Evolutionary conservation across 1,140 invertebrate species (phyloP).

Genomic region (Trichoplusia ni): DNA sequence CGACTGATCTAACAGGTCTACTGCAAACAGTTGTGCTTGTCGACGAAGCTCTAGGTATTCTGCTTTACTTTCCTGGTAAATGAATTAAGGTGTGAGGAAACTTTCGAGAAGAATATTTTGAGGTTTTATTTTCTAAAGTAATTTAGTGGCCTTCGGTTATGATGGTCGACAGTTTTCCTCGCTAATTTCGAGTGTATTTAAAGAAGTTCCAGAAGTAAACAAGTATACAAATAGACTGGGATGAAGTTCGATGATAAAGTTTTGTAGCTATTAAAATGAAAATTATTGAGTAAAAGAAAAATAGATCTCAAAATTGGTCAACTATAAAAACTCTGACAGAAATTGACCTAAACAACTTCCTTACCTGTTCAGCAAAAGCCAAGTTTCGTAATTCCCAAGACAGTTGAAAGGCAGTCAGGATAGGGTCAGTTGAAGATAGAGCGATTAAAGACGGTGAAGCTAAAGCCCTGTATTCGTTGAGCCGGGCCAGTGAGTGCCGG

Average conservation of each 20-base stretch:
- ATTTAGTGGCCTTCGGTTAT: too few species aligned
- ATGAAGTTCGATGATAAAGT: too few species aligned
- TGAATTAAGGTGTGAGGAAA: background rate
- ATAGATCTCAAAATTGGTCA: too few species aligned
- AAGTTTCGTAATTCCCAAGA: slow-evolving; percentile 91
- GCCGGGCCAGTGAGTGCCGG: slow-evolving; percentile 92
- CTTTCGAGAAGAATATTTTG: background rate
- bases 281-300: too few species aligned
- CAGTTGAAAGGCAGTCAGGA: slow-evolving; percentile 84
- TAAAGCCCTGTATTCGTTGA: slow-evolving; percentile 95
- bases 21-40: slow-evolving; percentile 95
- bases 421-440: slow-evolving; percentile 91
- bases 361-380: slow-evolving; percentile 88
- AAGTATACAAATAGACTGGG: too few species aligned
- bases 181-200: too few species aligned
- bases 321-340: too few species aligned
- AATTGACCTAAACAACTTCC: background rate
- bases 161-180: too few species aligned
- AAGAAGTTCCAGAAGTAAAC: too few species aligned
- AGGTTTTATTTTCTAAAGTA: too few species aligned
- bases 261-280: too few species aligned
- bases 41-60: slow-evolving; percentile 91
- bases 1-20: slow-evolving; percentile 93
- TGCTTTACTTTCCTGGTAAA: slow-evolving; percentile 85
- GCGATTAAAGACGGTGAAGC: slow-evolving; percentile 95